Base-by-base conservation (phyloP, 1,140 invertebrate species). In the Eciton burchellii region DNA sequence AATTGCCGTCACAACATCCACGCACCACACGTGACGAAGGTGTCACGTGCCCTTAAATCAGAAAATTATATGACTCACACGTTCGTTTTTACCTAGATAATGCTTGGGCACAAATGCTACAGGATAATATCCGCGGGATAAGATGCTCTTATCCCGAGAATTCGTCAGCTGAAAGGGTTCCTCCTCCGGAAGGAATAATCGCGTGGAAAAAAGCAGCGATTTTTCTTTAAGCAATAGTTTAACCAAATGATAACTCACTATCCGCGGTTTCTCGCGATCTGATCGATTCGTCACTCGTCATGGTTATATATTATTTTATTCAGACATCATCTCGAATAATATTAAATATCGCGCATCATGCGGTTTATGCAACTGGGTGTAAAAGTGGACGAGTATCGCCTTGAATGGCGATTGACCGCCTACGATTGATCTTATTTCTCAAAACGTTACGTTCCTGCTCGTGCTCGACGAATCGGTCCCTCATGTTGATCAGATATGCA, bases 1-100 rank as follows among this genome's bases (percentile, higher is more conserved):
- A 90, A 90, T 90, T 83, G 85, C 83, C 70, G 77, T 82, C 77
- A 66, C 82, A 81, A 89, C 83, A 81, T 84, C 19, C 63, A 81
- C 49, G 24, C 12, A 21, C 72, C 72, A 87, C 82, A 84, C 85
- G 66, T 82, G 86, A 87, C 83, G 43, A 47, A 66, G 59, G 54
- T 77, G 86, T 84, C 86, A 84, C 86, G 85, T 82, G 85, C 82
- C 76, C 59, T 41, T 57, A 71, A 81, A 57, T 76, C 57, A 41
- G 45, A 52, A 81, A 87, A 82, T 84, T 43, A 74, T 43, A 29
- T 2, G 57, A n/a, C 59, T 35, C 26, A 5, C n/a, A 16, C 26
- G 59, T 19, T 0, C 16, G 56, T n/a, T 76, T 29, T 49, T 6
- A 6, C 19, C 24, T n/a, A n/a, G 57, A 72, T 52, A 29, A 24